Percentiles rank a stretch among this genome's conserved stretches.
Conservation (phyloP, 1,140 invertebrate species). For the Anadara kagoshimensis region DNA sequence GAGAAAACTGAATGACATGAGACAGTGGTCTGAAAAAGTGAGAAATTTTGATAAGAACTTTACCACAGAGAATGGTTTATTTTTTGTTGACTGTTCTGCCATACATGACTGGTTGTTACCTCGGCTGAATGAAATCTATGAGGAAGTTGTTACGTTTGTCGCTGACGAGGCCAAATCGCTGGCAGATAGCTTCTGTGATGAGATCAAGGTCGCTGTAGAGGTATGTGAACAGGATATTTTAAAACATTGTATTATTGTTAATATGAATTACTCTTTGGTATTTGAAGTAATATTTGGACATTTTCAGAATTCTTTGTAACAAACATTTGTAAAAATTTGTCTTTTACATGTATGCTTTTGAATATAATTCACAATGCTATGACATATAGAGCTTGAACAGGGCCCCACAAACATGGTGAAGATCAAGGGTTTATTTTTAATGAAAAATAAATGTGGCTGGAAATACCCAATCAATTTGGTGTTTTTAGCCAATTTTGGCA, state of each 20-base stretch:
- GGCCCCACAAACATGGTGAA: no score
- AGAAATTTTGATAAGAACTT: conserved; percentile 69
- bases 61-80: conserved; percentile 67
- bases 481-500: no score
- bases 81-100: conserved; percentile 67
- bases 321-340: no score
- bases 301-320: no score
- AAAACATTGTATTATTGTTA: not conserved
- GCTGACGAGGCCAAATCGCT: conserved; percentile 61
- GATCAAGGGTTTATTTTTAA: no score
- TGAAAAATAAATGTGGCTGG: no score
- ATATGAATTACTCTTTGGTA: not conserved
- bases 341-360: no score
- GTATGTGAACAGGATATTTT: conserved; percentile 38
- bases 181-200: conserved; percentile 62
- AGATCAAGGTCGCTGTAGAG: conserved; percentile 65
- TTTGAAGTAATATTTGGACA: not conserved
- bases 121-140: conserved; percentile 66
- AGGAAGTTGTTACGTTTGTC: conserved; percentile 68
- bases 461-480: no score
- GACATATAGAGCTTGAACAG: no score
- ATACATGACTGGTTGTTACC: conserved; percentile 68
- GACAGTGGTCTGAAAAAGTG: conserved; percentile 69
- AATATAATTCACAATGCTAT: no score
- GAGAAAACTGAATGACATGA: conserved; percentile 71